These are phyloP conservation scores for Rhinatrema bivittatum DNA, from an alignment of 2,797 vertebrate species.

Conservation along the genomic window DNA sequence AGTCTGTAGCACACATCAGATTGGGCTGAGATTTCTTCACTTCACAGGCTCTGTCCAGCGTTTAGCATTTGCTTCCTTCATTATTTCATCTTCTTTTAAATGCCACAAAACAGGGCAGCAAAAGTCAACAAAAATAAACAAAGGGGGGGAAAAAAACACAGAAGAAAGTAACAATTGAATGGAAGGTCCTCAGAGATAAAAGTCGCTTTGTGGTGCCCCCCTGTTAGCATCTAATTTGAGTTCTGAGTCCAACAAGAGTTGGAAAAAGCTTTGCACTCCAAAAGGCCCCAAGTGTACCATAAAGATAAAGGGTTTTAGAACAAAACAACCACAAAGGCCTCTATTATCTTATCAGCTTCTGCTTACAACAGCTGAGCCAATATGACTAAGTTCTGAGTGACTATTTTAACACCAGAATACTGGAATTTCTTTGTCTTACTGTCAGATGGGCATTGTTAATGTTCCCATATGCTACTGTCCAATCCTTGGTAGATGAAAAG, in stretches of 20 bases:
- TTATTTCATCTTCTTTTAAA: slow-evolving; percentile 69
- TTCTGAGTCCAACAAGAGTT: slow-evolving; percentile 84
- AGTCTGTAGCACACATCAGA: slow-evolving; percentile 48
- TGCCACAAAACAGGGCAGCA: slow-evolving; percentile 80
- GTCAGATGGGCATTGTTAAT: slow-evolving; percentile 83
- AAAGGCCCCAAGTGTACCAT: slow-evolving; percentile 90
- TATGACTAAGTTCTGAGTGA: slow-evolving; percentile 87
- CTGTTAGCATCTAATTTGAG: slow-evolving; percentile 83
- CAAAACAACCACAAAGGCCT: slow-evolving; percentile 88
- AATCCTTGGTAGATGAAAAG: slow-evolving; percentile 77
- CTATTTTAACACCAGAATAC: slow-evolving; percentile 76
- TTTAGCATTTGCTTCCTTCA: slow-evolving; percentile 73
- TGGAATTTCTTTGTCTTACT: slow-evolving; percentile 86
- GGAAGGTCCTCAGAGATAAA: slow-evolving; percentile 81
- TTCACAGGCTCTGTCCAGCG: slow-evolving; percentile 53
- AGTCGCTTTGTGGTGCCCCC: slow-evolving; percentile 85
- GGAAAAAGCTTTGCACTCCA: slow-evolving; percentile 93
- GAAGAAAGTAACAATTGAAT: slow-evolving; percentile 61
- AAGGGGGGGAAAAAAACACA: slow-evolving; percentile 60
- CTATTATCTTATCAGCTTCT: slow-evolving; percentile 91
- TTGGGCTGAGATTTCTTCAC: slow-evolving; percentile 56
- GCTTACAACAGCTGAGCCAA: slow-evolving; percentile 95
- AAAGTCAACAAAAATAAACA: slow-evolving; percentile 81
- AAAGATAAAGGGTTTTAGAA: slow-evolving; percentile 95
- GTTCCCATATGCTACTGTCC: slow-evolving; percentile 74